A percentile compares a stretch with the other conserved stretches of the same genome.
Evolutionary conservation across 1,140 invertebrate genomes (phyloP).

Genomic region (Ruditapes philippinarum): DNA sequence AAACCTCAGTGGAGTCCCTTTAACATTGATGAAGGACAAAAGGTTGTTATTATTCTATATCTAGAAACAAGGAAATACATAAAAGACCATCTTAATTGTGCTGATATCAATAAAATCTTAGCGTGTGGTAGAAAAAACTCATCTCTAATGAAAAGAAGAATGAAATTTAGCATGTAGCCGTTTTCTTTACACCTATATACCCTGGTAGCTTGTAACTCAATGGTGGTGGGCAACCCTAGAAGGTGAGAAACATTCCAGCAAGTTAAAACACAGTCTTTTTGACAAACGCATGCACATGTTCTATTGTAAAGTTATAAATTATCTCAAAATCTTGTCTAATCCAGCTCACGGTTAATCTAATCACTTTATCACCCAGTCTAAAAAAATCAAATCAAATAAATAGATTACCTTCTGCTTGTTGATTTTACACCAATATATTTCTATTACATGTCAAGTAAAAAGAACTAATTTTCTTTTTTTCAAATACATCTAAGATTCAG

Average conservation of each 20-base stretch:
- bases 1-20: no score
- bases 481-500: neutral
- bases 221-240: neutral
- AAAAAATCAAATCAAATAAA: neutral
- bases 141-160: neutral
- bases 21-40: no score
- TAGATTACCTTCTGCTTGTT: neutral
- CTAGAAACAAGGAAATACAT: no score
- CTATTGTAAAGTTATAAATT: neutral
- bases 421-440: neutral
- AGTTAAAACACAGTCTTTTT: neutral
- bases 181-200: neutral
- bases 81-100: no score
- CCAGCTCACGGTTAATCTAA: neutral
- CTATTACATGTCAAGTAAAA: neutral
- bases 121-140: neutral
- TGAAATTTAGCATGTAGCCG: neutral
- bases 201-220: neutral
- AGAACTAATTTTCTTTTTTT: neutral
- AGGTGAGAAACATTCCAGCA: neutral
- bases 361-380: neutral
- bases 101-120: neutral
- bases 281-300: neutral
- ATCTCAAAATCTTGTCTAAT: neutral
- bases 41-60: no score